Conservation (phyloP, 1,140 invertebrate species). For the Zaprionus nigranus region DNA sequence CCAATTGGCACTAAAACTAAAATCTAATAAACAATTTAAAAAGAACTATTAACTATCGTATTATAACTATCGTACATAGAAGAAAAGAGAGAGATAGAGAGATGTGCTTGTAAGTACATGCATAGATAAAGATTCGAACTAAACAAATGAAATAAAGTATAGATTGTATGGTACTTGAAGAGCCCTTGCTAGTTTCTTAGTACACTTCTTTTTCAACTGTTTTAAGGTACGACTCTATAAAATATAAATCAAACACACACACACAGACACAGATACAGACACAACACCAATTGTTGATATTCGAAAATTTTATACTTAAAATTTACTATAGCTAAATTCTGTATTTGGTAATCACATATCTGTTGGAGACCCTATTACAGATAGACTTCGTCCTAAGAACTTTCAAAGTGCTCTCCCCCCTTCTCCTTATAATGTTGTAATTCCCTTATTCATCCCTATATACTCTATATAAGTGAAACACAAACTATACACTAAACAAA, state of each 20-base stretch:
- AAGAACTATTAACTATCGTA: slow-evolving; percentile 37
- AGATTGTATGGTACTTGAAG: slow-evolving; percentile 29
- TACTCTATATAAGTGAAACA: slow-evolving; percentile 17
- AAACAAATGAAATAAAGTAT: slow-evolving; percentile 15
- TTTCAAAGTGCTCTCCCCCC: slow-evolving; percentile 59
- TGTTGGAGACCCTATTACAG: slow-evolving; percentile 55
- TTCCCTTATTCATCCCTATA: not conserved
- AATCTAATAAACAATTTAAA: slow-evolving; percentile 64
- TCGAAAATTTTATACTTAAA: slow-evolving; percentile 67
- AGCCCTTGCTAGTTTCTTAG: slow-evolving; percentile 64
- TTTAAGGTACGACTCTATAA: slow-evolving; percentile 37
- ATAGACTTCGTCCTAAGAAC: slow-evolving; percentile 55
- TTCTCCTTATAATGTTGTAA: slow-evolving; percentile 19
- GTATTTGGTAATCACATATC: slow-evolving; percentile 73
- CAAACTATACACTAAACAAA: slow-evolving; percentile 19
- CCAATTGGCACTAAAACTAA: slow-evolving; percentile 83
- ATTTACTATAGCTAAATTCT: slow-evolving; percentile 42
- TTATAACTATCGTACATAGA: slow-evolving; percentile 53
- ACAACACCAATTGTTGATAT: slow-evolving; percentile 81
- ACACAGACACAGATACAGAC: slow-evolving; percentile 36
- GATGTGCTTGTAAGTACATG: no score
- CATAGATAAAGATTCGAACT: slow-evolving; percentile 12
- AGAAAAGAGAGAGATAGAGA: slow-evolving; percentile 11
- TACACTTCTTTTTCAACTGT: slow-evolving; percentile 48
- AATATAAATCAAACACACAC: slow-evolving; percentile 17